A percentile compares a stretch with the other conserved stretches of the same genome.
phyloP scores from a whole-genome alignment of 2,888 invertebrate genomes.

The Lasioglossum oenotherae region DNA sequence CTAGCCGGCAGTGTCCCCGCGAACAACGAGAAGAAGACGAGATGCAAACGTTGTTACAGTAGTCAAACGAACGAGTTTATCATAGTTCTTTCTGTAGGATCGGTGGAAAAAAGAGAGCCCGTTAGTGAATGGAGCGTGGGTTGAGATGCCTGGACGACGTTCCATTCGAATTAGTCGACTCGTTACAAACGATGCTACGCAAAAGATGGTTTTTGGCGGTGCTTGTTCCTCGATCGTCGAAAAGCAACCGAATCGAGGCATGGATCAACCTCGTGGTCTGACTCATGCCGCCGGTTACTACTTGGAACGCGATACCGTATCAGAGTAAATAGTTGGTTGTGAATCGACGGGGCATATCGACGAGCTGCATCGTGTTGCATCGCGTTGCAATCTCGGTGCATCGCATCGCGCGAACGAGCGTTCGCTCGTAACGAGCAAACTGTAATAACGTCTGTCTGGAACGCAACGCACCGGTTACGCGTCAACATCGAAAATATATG shows the following conservation, averaged over 20 bases:
- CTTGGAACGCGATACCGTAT: slow-evolving; percentile 10
- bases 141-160: neutral
- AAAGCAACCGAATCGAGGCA: neutral
- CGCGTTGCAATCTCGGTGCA: neutral
- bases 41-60: neutral
- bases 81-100: neutral
- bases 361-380: neutral
- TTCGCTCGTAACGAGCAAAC: neutral
- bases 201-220: neutral
- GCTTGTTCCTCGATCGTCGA: neutral
- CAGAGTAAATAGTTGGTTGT: neutral
- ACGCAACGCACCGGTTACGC: slow-evolving; percentile 14
- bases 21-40: neutral
- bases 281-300: neutral
- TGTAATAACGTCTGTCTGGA: slow-evolving; percentile 7
- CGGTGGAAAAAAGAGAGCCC: neutral
- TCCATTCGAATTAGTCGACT: neutral
- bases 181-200: neutral
- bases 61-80: neutral
- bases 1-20: neutral
- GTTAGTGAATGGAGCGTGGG: neutral
- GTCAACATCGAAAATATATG: slow-evolving; percentile 45
- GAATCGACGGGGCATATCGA: slow-evolving; percentile 3
- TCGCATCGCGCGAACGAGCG: neutral
- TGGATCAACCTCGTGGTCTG: neutral